Evolutionary conservation across 2,113 vertebrate species (phyloP).

Genomic region (Albula goreensis): DNA sequence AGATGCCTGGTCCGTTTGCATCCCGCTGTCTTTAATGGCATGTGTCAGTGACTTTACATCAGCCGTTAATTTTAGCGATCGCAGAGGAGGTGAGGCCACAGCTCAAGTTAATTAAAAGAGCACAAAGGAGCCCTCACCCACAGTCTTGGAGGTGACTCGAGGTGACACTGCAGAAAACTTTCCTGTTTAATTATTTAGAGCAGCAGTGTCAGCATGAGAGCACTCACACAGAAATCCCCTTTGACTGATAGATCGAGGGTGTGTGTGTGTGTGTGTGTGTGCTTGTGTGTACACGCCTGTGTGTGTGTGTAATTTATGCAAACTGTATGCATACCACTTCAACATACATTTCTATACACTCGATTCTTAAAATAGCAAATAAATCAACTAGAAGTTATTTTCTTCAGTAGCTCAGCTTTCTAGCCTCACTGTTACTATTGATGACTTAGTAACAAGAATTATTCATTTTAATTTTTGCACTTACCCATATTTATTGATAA

Average conservation of each 20-base stretch:
- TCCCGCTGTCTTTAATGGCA: not conserved
- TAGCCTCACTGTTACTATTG: too few species aligned
- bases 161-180: not conserved
- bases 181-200: not conserved
- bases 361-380: too few species aligned
- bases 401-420: too few species aligned
- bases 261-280: not conserved
- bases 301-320: not conserved
- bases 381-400: too few species aligned
- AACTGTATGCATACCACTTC: too few species aligned
- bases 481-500: too few species aligned
- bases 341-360: too few species aligned
- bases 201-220: not conserved
- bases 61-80: not conserved
- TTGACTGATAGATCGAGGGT: too few species aligned
- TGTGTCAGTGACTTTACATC: not conserved
- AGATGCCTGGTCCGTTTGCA: not conserved
- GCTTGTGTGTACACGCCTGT: not conserved
- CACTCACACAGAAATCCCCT: too few species aligned
- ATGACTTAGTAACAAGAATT: too few species aligned
- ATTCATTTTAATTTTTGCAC: too few species aligned
- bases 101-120: not conserved
- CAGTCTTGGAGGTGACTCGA: not conserved
- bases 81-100: not conserved
- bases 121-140: not conserved